Evolutionary conservation across 2,888 invertebrate genomes (phyloP).

Genomic region (Acleris literana): DNA sequence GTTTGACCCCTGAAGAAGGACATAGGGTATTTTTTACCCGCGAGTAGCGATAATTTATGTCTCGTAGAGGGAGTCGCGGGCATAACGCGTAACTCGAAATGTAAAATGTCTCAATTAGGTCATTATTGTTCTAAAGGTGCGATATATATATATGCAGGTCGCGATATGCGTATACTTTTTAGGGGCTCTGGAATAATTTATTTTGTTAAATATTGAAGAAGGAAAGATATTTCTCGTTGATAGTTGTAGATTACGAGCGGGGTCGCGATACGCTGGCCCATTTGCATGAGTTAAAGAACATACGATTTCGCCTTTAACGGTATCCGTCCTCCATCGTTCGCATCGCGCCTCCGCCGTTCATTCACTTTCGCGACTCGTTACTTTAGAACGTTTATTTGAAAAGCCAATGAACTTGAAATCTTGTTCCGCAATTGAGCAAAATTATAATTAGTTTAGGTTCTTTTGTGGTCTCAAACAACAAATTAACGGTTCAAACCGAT

Average conservation of each 20-base stretch:
- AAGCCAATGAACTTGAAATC: background rate
- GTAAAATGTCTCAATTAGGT: no score
- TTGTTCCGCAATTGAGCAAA: background rate
- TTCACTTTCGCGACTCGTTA: conserved; percentile 67
- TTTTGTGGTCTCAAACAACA: conserved; percentile 8
- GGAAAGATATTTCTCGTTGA: conserved; percentile 6
- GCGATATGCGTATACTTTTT: no score
- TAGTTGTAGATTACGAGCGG: conserved; percentile 26
- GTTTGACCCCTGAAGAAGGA: no score
- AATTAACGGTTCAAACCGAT: background rate
- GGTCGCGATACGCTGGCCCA: conserved; percentile 63
- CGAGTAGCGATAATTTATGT: no score
- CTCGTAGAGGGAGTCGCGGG: no score
- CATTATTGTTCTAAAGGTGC: no score
- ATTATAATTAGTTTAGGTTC: background rate
- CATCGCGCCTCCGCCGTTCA: conserved; percentile 46
- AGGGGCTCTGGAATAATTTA: background rate
- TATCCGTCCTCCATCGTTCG: no score
- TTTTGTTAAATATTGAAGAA: conserved; percentile 2
- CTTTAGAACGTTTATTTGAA: conserved; percentile 15
- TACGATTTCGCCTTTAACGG: conserved; percentile 77
- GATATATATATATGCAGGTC: no score
- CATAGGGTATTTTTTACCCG: no score
- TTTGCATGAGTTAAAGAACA: conserved; percentile 59
- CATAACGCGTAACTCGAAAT: no score